A percentile compares a stretch with the other conserved stretches of the same genome.
Evolutionary conservation across 2,888 invertebrate species (phyloP).

Genomic region (Polylopha cassiicola): DNA sequence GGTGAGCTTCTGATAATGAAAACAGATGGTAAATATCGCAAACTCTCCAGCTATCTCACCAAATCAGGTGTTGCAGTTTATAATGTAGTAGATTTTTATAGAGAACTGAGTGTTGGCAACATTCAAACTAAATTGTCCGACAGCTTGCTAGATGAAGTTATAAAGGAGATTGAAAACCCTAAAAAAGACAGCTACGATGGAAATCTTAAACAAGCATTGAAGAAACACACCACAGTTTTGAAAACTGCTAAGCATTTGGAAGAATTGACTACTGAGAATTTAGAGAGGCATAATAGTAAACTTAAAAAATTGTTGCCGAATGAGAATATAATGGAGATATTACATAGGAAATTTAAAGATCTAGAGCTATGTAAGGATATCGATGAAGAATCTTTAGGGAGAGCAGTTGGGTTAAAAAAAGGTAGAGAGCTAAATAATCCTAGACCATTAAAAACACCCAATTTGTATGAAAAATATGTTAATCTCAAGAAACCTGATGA

Average conservation of each 20-base stretch:
- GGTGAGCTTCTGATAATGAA: conserved; percentile 48
- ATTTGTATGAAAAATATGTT: too few relatives aligned
- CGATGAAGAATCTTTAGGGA: conserved; percentile 43
- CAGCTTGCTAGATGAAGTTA: conserved; percentile 30
- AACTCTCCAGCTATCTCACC: conserved; percentile 35
- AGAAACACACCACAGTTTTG: conserved; percentile 37
- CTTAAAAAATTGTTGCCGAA: conserved; percentile 4
- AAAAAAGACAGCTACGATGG: conserved; percentile 26
- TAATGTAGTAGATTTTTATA: conserved; percentile 41
- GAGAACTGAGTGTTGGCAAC: conserved; percentile 35
- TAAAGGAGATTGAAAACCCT: conserved; percentile 36
- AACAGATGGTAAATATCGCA: conserved; percentile 31
- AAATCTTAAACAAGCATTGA: conserved; percentile 31
- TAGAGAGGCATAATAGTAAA: conserved; percentile 28
- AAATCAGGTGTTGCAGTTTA: conserved; percentile 38
- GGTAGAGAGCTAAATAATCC: too few relatives aligned
- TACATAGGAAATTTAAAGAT: conserved; percentile 41
- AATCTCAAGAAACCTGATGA: too few relatives aligned
- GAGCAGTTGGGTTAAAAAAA: conserved; percentile 28
- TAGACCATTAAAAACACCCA: too few relatives aligned
- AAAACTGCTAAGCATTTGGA: conserved; percentile 34
- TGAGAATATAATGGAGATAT: conserved; percentile 21
- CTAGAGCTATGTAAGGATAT: conserved; percentile 47
- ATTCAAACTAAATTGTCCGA: conserved; percentile 40
- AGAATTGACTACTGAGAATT: conserved; percentile 31